These are phyloP conservation scores for Eupeodes corollae DNA, from an alignment of 1,140 invertebrate species.

Conservation along the genomic window DNA sequence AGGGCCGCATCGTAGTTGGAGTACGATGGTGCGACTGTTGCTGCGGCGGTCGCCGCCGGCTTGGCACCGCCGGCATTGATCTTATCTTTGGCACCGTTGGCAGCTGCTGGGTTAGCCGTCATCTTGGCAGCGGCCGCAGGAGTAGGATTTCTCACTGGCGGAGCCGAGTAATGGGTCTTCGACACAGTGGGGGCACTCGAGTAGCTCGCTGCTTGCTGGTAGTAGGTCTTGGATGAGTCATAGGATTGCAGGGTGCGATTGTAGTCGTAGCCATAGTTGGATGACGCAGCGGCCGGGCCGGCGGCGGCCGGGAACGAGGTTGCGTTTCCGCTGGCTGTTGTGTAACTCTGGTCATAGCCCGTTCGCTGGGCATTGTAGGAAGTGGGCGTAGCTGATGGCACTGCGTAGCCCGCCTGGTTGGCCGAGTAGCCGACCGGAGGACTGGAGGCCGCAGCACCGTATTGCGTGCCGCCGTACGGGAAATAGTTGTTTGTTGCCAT, in stretches of 20 bases:
- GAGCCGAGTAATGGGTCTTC: constrained; percentile 40
- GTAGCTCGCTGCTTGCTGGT: constrained; percentile 48
- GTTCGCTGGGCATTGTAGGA: constrained; percentile 35
- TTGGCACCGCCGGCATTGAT: constrained; percentile 16
- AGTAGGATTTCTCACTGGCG: constrained; percentile 38
- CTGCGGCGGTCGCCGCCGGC: constrained; percentile 40
- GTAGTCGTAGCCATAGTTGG: constrained; percentile 56
- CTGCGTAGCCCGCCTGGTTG: constrained; percentile 30
- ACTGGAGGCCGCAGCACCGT: constrained; percentile 52
- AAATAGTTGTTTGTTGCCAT: no score
- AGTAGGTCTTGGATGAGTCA: constrained; percentile 54
- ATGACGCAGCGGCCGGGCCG: constrained; percentile 47
- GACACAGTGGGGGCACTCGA: constrained; percentile 39
- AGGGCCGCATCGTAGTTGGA: constrained; percentile 82
- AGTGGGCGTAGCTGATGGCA: constrained; percentile 9
- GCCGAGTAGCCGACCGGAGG: constrained; percentile 7
- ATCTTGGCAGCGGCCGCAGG: constrained; percentile 28
- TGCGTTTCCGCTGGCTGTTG: constrained; percentile 30
- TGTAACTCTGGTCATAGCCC: constrained; percentile 29
- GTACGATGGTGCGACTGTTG: constrained; percentile 55
- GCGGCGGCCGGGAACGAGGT: constrained; percentile 17
- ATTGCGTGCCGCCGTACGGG: constrained; percentile 72
- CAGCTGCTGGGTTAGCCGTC: constrained; percentile 33
- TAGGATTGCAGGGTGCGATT: constrained; percentile 48
- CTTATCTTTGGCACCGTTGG: constrained; percentile 24